Conservation (phyloP, 2,113 vertebrate genomes). For the Pomatorhinus ruficollis region DNA sequence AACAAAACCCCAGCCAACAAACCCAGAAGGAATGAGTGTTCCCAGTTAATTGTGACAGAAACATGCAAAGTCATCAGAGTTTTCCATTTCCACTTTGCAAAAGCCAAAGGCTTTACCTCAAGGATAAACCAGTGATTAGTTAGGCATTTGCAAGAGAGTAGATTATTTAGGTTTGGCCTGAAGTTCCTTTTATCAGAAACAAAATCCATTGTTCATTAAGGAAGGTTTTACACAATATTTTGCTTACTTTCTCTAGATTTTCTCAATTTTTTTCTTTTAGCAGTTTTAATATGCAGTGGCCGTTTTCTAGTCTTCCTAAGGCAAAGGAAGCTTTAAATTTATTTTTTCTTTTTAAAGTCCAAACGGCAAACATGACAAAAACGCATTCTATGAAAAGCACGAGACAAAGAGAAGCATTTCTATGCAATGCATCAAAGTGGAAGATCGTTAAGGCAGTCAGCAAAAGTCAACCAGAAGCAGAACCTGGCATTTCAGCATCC, state of each 20-base stretch:
- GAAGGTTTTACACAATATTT: not conserved
- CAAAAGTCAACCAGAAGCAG: constrained; percentile 5
- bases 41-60: not conserved
- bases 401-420: not conserved
- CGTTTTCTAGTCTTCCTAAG: not conserved
- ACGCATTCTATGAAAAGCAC: not conserved
- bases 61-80: not conserved
- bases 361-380: not conserved
- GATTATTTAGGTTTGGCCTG: not conserved
- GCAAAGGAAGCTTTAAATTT: not conserved
- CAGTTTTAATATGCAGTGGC: not conserved
- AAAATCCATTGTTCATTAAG: not conserved
- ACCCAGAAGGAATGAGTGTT: not conserved
- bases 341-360: not conserved
- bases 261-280: not conserved
- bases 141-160: not conserved
- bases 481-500: not conserved
- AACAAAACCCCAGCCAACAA: not conserved
- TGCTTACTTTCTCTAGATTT: not conserved
- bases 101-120: not conserved
- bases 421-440: not conserved
- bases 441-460: not conserved
- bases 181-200: not conserved
- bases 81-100: not conserved
- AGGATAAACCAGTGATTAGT: not conserved